phyloP scores from a whole-genome alignment of 2,113 vertebrate genomes.

The Hiodon alosoides region DNA sequence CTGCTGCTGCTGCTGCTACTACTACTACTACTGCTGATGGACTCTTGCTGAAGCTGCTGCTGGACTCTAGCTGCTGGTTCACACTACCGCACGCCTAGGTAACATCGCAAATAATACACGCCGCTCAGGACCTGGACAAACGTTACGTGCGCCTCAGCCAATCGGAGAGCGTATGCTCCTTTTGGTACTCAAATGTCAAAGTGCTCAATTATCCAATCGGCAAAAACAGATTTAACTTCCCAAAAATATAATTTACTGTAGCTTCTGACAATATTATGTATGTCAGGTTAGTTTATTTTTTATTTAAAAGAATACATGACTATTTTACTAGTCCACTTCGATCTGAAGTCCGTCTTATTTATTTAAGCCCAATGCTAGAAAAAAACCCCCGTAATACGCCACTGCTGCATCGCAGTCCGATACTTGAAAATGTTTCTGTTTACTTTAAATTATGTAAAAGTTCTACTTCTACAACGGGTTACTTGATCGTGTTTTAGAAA shows the following conservation, averaged over 20 bases:
- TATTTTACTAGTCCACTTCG: neutral
- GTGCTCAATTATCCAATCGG: conserved; percentile 49
- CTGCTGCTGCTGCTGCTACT: conserved; percentile 21
- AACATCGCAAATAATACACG: conserved; percentile 33
- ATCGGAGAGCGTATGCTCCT: conserved; percentile 57
- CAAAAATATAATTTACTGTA: neutral
- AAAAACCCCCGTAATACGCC: neutral
- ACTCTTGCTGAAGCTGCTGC: neutral
- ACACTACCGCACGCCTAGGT: conserved; percentile 33
- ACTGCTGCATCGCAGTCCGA: neutral
- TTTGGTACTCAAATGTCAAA: conserved; percentile 60
- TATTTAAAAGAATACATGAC: neutral
- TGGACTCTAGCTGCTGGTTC: conserved; percentile 34
- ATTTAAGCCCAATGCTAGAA: conserved; percentile 24
- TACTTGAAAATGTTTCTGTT: too few relatives aligned
- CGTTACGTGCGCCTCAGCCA: conserved; percentile 53
- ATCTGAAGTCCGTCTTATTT: neutral
- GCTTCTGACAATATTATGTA: too few relatives aligned
- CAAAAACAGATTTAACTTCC: conserved; percentile 36
- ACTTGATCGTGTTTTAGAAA: neutral
- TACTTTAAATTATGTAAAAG: too few relatives aligned
- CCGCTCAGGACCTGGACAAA: conserved; percentile 43
- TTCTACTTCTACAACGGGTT: neutral
- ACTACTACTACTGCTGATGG: neutral
- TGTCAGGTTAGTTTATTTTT: conserved; percentile 28